Base-by-base conservation (phyloP, 2,888 invertebrate species). In the Xiphydria camelus region DNA sequence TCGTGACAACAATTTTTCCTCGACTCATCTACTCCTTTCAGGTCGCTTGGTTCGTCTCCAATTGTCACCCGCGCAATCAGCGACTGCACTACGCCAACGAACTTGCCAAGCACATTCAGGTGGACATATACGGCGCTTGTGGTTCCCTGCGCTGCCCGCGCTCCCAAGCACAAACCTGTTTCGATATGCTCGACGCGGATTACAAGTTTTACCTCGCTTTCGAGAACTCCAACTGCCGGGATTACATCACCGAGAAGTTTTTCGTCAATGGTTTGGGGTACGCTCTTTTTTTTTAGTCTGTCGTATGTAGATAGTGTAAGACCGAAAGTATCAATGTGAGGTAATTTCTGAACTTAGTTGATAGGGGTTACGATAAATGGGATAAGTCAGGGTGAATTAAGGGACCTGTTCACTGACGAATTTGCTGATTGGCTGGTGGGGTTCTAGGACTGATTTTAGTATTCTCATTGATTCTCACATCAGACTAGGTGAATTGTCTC, bases 31-130 rank as follows among this genome's bases (percentile, higher is more conserved):
- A 37, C 7, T 7, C 15, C 36, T 45, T 54, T n/a, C 66, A 84
- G 85, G 88, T 96, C 4, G 97, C 96, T 41, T 97, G 96, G 97
- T 97, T 97, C 78, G 96, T 97, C 41, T 96, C 96, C 23, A 97
- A 97, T 77, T 97, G 97, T 73, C 92, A 91, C 53, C 94, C 96
- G 3, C 83, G 91, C 41, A 97, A 97, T 75, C 88, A 88, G 2
- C 83, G 97, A 7, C 79, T 94, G 48, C 88, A 91, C 59, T 96
- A 89, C 76, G 96, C 94, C 6, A 84, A 85, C 57, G 90, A 89
- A 72, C 80, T 97, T 42, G 82, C 86, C 52, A 92, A 94, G 75
- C 81, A 89, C 77, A 94, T 97, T 59, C 81, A 87, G 52, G 91
- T 92, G 48, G 94, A 95, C 72, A 92, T 95, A 59, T 95, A 91